A percentile compares a stretch with the other conserved stretches of the same genome.
These are phyloP conservation scores for Pan troglodytes DNA, from an alignment of 2,113 vertebrate genomes.

Conservation along the genomic window NHGRI_mPanTro3-v2.1_pri NC_072407.2:45726001-45726500, in stretches of 20 bases:
- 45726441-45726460: conserved; percentile 20
- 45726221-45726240: background rate
- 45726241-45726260: background rate
- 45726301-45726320: background rate
- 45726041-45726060: background rate
- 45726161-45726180: background rate
- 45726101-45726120: background rate
- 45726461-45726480: background rate
- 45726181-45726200: background rate
- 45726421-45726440: conserved; percentile 11
- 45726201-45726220: background rate
- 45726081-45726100: background rate
- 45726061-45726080: background rate
- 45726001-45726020: background rate
- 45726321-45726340: background rate
- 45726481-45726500: background rate
- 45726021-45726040: background rate
- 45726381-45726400: background rate
- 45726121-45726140: background rate
- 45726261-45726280: background rate
- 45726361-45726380: background rate
- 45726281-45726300: background rate
- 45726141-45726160: background rate
- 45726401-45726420: background rate
- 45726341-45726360: background rate